Base-by-base conservation (phyloP, 2,888 invertebrate species). In the Sicus ferrugineus region DNA sequence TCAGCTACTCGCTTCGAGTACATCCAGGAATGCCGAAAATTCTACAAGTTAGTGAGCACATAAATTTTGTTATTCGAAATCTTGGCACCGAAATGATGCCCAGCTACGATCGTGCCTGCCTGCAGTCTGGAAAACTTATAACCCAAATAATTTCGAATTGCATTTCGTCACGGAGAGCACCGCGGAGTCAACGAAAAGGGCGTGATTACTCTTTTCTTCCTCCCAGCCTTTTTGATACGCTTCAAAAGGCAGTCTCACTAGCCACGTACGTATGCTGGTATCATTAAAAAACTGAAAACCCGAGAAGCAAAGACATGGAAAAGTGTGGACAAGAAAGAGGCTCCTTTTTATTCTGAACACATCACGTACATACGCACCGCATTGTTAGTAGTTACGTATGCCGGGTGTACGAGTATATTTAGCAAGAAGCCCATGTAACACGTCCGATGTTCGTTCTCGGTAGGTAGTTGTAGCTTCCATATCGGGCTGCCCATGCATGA, bases 341-440 rank as follows among this genome's bases (percentile, higher is more conserved):
- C 14, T 46, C 3, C 9, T 11, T 46, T n/a, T 46, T n/a, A 5
- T 26, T 28, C 26, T 23, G 28, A 54, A 54, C 54, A 54, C 2
- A 26, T 28, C 54, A 54, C 54, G 54, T 54, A 54, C 4, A 26
- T 54, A 23, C 23, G 52, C n/a, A 52, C 21, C n/a, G 14, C n/a
- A n/a, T n/a, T 34, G 28, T 28, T 38, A 58, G 42, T 58, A 48
- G 30, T 67, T 69, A 48, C 31, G 63, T 26, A 21, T 46, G 31
- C 48, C 30, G 64, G n/a, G n/a, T n/a, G n/a, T n/a, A n/a, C n/a
- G n/a, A n/a, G n/a, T n/a, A n/a, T n/a, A n/a, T n/a, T n/a, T n/a
- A n/a, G n/a, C n/a, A n/a, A n/a, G n/a, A n/a, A n/a, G n/a, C n/a
- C n/a, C n/a, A n/a, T n/a, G n/a, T n/a, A n/a, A n/a, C n/a, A n/a